These are phyloP conservation scores for Salarias fasciatus DNA, from an alignment of 2,797 vertebrate genomes.

Conservation along the genomic window DNA sequence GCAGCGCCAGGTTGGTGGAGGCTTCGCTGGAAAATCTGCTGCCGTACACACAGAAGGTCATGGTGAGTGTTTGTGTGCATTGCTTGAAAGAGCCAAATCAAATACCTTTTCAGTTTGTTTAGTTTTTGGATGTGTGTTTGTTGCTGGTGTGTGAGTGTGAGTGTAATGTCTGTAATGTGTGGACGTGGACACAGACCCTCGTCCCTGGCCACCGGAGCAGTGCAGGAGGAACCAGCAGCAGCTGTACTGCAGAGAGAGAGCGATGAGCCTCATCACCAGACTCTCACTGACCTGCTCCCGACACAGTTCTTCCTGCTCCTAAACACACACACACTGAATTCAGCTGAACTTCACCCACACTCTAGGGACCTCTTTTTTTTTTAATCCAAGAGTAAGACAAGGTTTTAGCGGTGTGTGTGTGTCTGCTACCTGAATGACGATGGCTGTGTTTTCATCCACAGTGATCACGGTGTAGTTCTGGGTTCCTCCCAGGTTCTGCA, in stretches of 20 bases:
- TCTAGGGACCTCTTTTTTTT: no score
- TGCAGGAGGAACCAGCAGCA: constrained; percentile 91
- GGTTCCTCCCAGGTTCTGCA: constrained; percentile 85
- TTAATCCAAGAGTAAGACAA: no score
- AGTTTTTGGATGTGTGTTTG: no score
- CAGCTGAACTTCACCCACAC: no score
- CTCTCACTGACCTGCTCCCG: constrained; percentile 83
- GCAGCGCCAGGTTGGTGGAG: constrained; percentile 85
- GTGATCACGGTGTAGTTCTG: constrained; percentile 86
- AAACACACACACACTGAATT: constrained; percentile 31
- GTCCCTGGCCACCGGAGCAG: constrained; percentile 75
- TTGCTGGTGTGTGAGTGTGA: no score
- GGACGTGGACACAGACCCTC: constrained; percentile 80
- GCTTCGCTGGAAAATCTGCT: constrained; percentile 83
- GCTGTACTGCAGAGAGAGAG: constrained; percentile 91
- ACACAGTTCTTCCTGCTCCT: constrained; percentile 85
- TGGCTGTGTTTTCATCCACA: constrained; percentile 88
- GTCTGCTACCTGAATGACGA: constrained; percentile 89
- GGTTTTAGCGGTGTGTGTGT: constrained; percentile 12
- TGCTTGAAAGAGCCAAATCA: not conserved
- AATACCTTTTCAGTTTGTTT: no score
- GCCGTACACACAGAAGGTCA: constrained; percentile 55
- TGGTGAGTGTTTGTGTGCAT: not conserved
- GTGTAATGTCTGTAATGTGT: not conserved
- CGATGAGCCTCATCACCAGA: constrained; percentile 86